Evolutionary conservation across 2,113 vertebrate species (phyloP).

Genomic region (Potamarius usumacintae): DNA sequence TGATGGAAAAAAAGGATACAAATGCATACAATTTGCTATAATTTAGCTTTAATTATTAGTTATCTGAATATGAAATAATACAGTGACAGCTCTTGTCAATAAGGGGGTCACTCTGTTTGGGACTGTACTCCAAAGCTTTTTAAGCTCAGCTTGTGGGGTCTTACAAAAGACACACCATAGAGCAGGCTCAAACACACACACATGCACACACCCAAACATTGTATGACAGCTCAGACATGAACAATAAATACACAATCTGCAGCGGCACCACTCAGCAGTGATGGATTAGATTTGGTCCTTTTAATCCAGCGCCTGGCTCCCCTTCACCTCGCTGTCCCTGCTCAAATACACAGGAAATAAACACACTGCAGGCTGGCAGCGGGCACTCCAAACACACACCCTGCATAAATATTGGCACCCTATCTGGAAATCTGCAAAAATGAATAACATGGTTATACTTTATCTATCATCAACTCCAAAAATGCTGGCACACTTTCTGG

Average conservation of each 20-base stretch:
- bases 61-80: constrained; percentile 38
- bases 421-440: neutral
- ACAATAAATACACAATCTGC: constrained; percentile 71
- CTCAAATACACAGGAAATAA: constrained; percentile 74
- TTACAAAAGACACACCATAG: constrained; percentile 67
- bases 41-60: neutral
- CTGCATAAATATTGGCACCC: constrained; percentile 13
- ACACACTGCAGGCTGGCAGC: constrained; percentile 70
- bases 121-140: constrained; percentile 52
- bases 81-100: constrained; percentile 57
- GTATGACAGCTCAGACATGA: constrained; percentile 74
- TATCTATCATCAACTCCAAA: neutral
- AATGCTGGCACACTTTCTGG: neutral
- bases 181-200: constrained; percentile 50
- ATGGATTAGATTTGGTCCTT: constrained; percentile 72
- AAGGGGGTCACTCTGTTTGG: constrained; percentile 31
- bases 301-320: constrained; percentile 50
- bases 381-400: constrained; percentile 54
- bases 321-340: constrained; percentile 53
- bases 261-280: constrained; percentile 64
- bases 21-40: neutral
- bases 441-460: neutral
- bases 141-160: constrained; percentile 49
- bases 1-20: neutral
- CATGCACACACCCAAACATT: constrained; percentile 42